A percentile compares a stretch with the other conserved stretches of the same genome.
phyloP scores from a whole-genome alignment of 1,140 invertebrate genomes.

The Polyergus mexicanus region DNA sequence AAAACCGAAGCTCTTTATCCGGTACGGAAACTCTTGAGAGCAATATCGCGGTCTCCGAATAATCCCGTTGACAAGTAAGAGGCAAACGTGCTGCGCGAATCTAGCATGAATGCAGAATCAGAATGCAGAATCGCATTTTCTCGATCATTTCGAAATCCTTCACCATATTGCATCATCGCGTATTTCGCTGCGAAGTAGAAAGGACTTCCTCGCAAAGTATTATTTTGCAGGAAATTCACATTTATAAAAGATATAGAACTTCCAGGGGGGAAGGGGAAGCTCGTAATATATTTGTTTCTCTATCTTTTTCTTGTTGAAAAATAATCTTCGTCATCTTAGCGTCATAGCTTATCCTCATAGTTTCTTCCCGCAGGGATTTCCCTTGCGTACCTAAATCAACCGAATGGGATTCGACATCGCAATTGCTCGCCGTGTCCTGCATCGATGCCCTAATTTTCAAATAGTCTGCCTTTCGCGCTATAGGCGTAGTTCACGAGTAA shows the following conservation, averaged over 20 bases:
- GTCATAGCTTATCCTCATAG: not conserved
- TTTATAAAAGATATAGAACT: not conserved
- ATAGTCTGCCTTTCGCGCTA: slow-evolving; percentile 67
- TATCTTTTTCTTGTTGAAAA: not conserved
- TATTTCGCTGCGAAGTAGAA: not conserved
- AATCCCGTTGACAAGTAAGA: slow-evolving; percentile 52
- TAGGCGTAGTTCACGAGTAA: slow-evolving; percentile 72
- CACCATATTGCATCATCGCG: not conserved
- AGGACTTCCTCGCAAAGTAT: not conserved
- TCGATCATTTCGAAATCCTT: slow-evolving; percentile 3
- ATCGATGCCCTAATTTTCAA: slow-evolving; percentile 73
- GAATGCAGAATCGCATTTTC: slow-evolving; percentile 10
- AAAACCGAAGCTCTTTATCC: slow-evolving; percentile 80
- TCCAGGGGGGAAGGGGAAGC: not conserved
- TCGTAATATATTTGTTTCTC: not conserved
- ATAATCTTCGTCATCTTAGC: not conserved
- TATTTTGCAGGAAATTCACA: not conserved
- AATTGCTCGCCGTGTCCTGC: slow-evolving; percentile 62
- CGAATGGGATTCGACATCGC: not conserved
- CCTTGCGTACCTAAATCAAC: slow-evolving; percentile 2
- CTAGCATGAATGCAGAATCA: not conserved
- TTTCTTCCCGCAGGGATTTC: not conserved
- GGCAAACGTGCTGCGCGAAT: slow-evolving; percentile 19
- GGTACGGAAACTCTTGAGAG: slow-evolving; percentile 63
- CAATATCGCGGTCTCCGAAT: slow-evolving; percentile 59